Base-by-base conservation (phyloP, 1,140 invertebrate species). In the Anastrepha ludens region DNA sequence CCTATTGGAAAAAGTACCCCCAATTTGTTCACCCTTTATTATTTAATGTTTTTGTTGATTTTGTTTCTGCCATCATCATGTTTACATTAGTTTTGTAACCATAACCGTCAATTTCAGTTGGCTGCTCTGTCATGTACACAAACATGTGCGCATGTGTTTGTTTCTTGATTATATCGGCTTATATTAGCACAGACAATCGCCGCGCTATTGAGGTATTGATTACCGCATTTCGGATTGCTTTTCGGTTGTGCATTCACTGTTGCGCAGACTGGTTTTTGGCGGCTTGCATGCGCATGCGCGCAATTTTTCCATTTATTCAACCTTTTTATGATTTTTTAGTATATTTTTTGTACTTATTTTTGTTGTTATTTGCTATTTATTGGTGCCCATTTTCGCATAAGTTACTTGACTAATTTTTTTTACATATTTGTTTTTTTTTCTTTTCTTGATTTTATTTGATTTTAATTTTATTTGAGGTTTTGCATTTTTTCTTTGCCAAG, bases 161-260 rank as follows among this genome's bases (percentile, higher is more conserved):
- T 81, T 55, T 81, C 9, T 4, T 55, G 74, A 47, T 74, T 74
- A 74, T 74, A 74, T 74, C 70, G 47, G 39, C 17, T 81, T 81
- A 81, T 47, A 58, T 41, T 47, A 81, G 74, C n/a, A 17, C 74
- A 39, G 3, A 11, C 47, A 29, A 20, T n/a, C 8, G 11, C 15
- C 4, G 29, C 13, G 39, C 9, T 50, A 81, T 50, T 20, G 47
- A 55, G 9, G 47, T 81, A 81, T 81, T 55, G 74, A 81, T 81
- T 81, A 81, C 74, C 74, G 74, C 74, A 81, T 81, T 81, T 81
- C 20, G 17, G n/a, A 81, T 58, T 55, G 74, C 44, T 58, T 81
- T 58, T 44, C 55, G 74, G 47, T 55, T n/a, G n/a, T 17, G 47
- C 47, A 81, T 55, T 8, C n/a, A 17, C 47, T n/a, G 74, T 74